Percentiles rank a stretch among this genome's conserved stretches.
Evolutionary conservation across 2,888 invertebrate genomes (phyloP).

Genomic region (Adineta ricciae): DNA sequence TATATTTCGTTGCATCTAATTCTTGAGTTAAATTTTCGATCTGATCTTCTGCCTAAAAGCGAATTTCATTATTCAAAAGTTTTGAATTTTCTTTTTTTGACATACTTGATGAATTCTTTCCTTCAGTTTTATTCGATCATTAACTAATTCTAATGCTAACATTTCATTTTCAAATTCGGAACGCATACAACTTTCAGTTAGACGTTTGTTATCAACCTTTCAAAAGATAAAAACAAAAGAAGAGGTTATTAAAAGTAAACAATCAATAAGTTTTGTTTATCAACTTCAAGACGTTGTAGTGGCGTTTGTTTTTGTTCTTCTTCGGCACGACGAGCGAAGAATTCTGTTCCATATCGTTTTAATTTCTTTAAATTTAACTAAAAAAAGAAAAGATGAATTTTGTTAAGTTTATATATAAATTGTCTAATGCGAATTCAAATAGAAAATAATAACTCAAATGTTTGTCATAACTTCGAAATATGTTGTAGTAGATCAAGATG

Average conservation of each 20-base stretch:
- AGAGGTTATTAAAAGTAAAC: background rate
- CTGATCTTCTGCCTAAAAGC: slow-evolving; percentile 50
- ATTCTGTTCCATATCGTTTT: slow-evolving; percentile 86
- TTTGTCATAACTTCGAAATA: no score
- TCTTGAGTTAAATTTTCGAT: slow-evolving; percentile 50
- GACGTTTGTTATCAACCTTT: slow-evolving; percentile 50
- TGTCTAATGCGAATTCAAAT: no score
- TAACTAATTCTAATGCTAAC: slow-evolving; percentile 56
- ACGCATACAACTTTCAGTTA: slow-evolving; percentile 54
- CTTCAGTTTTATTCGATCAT: slow-evolving; percentile 54
- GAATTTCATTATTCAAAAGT: no score
- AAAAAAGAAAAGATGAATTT: background rate
- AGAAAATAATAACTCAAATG: no score
- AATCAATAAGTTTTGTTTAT: background rate
- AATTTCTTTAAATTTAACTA: slow-evolving; percentile 62
- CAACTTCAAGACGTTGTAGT: slow-evolving; percentile 40
- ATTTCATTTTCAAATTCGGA: slow-evolving; percentile 58
- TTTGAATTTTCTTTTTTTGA: background rate
- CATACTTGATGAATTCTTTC: slow-evolving; percentile 51
- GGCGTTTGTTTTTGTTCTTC: slow-evolving; percentile 42
- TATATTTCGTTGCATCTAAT: slow-evolving; percentile 46
- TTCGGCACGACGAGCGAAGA: slow-evolving; percentile 61
- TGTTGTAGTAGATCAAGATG: no score
- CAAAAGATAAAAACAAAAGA: background rate
- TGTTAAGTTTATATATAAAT: background rate